Evolutionary conservation across 2,113 vertebrate species (phyloP).

Genomic region (Uria lomvia): DNA sequence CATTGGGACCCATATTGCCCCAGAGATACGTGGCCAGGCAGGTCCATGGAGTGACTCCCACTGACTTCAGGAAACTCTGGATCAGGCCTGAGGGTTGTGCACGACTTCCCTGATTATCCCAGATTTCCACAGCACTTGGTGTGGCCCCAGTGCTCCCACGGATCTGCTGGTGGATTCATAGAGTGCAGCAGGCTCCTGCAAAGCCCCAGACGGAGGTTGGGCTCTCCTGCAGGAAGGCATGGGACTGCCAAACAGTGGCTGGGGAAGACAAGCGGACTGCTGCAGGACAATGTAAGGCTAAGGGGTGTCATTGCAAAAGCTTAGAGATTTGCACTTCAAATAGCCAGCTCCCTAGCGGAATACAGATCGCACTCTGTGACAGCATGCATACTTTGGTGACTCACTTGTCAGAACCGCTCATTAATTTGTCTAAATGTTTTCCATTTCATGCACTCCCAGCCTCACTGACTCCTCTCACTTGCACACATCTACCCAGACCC

Average conservation of each 20-base stretch:
- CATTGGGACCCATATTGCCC: not conserved
- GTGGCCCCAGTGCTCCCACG: not conserved
- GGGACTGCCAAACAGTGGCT: not conserved
- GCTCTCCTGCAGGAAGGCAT: not conserved
- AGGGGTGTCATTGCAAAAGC: not conserved
- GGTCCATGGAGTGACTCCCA: not conserved
- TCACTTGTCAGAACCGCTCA: not conserved
- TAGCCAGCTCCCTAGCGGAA: not conserved
- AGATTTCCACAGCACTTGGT: not conserved
- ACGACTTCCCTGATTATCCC: not conserved
- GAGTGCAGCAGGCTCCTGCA: not conserved
- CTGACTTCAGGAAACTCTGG: not conserved
- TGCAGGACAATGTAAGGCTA: not conserved
- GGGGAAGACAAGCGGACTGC: not conserved
- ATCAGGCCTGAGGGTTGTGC: not conserved
- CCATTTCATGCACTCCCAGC: not conserved
- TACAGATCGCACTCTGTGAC: not conserved
- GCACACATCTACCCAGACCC: not conserved
- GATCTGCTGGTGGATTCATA: not conserved
- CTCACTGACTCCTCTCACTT: not conserved
- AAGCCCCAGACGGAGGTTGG: not conserved
- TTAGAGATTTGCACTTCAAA: not conserved
- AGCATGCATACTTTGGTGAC: not conserved
- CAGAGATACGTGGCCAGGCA: not conserved
- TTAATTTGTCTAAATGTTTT: slow-evolving; percentile 19